Base-by-base conservation (phyloP, 2,797 vertebrate genomes). In the Buphagus erythrorhynchus region DNA sequence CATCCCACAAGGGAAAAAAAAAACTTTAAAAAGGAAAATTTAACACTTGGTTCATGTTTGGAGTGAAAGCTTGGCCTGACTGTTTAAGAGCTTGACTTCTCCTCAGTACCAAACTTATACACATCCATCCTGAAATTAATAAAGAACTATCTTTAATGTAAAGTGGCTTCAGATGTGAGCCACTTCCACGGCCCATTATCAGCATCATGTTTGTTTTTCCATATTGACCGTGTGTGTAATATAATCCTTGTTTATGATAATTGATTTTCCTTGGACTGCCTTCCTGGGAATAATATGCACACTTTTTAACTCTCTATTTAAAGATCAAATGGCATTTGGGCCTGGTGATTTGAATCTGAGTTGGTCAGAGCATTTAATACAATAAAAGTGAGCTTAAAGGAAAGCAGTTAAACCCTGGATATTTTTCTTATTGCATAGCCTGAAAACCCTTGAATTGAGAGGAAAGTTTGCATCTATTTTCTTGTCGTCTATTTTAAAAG, bases 401-500 rank as follows among this genome's bases (percentile, higher is more conserved):
- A 92, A 95, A 97, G 94, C 95, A 94, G 97, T 97, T 97, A 98
- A 98, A 97, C 95, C 97, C 97, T 96, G 97, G 97, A 97, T 97
- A 98, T 97, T 97, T 97, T 97, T 96, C 97, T 96, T 98, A 97
- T 94, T 95, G 97, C 97, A 90, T 67, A 95, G 95, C 67, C 95
- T 95, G 92, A 95, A 97, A 97, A 88, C 96, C 94, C 97, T 97
- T 97, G 96, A 97, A 96, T 96, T 95, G 96, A 96, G 97, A 96
- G 97, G 96, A 91, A 98, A 97, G 97, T 98, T 98, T 97, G 97
- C 97, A 97, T 98, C 97, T 97, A 97, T 97, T 98, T 97, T 97
- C 96, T 94, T 96, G 92, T 97, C 95, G 93, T 95, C 96, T 98
- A 95, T 99, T 99, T 98, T 98, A 99, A 98, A 99, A 99, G 98